Base-by-base conservation (phyloP, 2,113 vertebrate species). In the Carassius carassius region DNA sequence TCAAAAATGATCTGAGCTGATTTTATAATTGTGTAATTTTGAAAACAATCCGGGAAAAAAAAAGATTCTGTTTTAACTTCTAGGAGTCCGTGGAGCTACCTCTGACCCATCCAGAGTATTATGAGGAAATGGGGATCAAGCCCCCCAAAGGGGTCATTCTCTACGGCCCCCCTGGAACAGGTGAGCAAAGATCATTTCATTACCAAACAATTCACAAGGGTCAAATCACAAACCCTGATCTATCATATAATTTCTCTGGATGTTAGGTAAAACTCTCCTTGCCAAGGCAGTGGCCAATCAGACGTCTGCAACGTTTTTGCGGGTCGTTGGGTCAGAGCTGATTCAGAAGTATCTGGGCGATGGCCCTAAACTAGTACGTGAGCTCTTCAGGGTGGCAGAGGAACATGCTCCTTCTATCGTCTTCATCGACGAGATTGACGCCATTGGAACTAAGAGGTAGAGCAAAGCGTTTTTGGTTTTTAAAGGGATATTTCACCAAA, bases 71-170 rank as follows among this genome's bases (percentile, higher is more conserved):
- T 29, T 75, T 60, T 60, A 35, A 5, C 35, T 23, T 74, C 4
- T 86, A 99, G 98, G 98, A 99, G 81, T 99, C 98, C 9, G 97
- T 99, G 93, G 98, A 99, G 92, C 95, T 99, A 80, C 98, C 98
- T 37, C 96, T 99, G 75, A 99, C 98, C 81, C 98, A 99, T 81
- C 98, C 98, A 73, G 98, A 99, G 14, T 99, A 99, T 87, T 99
- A 99, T 1, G 98, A 99, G 87, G 98, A 99, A 88, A 99, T 99
- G 98, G 98, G 98, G 11, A 99, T 99, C 70, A 99, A 99, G 85
- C 98, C 98, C 44, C 98, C 98, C 3, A 99, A 99, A 90, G 98
- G 98, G 74, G 98, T 99, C 85, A 99, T 99, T 91, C 93, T 99
- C 1, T 99, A 99, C 0, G 98, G 98, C 0, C 93, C 97, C 0